Conservation (phyloP, 2,113 vertebrate genomes). For the Chloropsis cyanopogon region DNA sequence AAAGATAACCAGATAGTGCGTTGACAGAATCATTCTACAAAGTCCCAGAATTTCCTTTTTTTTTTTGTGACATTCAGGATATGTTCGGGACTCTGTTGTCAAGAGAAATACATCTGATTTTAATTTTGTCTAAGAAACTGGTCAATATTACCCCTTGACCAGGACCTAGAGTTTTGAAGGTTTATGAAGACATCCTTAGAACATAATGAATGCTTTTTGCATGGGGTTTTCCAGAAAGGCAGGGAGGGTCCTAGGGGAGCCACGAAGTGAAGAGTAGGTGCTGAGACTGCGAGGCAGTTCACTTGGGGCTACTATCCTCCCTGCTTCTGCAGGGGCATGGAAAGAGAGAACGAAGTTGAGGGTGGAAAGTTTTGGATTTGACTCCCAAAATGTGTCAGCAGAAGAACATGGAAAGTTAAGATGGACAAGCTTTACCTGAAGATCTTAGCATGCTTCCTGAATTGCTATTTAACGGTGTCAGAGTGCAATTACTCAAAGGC, state of each 20-base stretch:
- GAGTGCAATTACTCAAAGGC: not conserved
- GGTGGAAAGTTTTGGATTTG: not conserved
- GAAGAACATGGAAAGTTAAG: not conserved
- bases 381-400: not conserved
- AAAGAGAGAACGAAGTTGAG: not conserved
- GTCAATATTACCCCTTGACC: not conserved
- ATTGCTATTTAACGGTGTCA: not conserved
- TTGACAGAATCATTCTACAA: not conserved
- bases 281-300: accelerated
- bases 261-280: not conserved
- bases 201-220: not conserved
- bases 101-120: not conserved
- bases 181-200: not conserved
- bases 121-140: not conserved
- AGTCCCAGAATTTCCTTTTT: not conserved
- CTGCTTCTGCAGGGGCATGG: not conserved
- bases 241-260: not conserved
- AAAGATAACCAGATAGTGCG: not conserved
- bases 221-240: not conserved
- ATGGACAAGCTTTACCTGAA: not conserved
- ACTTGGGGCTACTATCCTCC: accelerated
- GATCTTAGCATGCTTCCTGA: not conserved
- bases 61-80: not conserved
- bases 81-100: not conserved
- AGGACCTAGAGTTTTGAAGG: not conserved